Conservation (phyloP, 2,113 vertebrate species). For the Tragelaphus imberbis region DNA sequence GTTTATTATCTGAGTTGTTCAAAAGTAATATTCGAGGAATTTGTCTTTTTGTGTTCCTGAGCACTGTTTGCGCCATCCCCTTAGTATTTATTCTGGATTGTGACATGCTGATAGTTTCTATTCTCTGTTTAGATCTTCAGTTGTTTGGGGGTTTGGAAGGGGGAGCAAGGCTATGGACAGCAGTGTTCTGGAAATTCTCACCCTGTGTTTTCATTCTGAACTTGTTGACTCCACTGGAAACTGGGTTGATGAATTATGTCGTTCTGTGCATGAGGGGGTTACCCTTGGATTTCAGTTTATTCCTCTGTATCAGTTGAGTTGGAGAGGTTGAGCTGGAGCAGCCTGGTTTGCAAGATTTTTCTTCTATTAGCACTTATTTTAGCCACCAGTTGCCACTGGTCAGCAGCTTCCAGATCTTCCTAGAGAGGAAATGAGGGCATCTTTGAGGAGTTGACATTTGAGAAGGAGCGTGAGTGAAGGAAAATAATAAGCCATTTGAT, state of each 20-base stretch:
- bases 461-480: background rate
- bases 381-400: background rate
- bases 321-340: background rate
- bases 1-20: background rate
- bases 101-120: background rate
- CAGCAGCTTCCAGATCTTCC: background rate
- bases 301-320: background rate
- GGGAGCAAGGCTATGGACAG: background rate
- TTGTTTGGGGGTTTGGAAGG: background rate
- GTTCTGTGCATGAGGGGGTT: background rate
- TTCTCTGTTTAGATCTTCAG: background rate
- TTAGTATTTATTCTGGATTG: background rate
- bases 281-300: background rate
- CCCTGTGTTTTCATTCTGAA: background rate
- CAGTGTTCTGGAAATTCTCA: background rate
- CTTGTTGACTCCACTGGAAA: background rate
- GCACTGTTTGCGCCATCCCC: background rate
- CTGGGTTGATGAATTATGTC: background rate
- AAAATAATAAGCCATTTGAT: background rate
- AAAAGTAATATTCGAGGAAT: background rate
- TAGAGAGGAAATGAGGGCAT: background rate
- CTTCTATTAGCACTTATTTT: background rate
- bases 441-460: background rate
- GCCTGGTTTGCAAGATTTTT: too few species aligned
- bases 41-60: background rate